Conservation (phyloP, 1,140 invertebrate genomes). For the Chlorops oryzae region DNA sequence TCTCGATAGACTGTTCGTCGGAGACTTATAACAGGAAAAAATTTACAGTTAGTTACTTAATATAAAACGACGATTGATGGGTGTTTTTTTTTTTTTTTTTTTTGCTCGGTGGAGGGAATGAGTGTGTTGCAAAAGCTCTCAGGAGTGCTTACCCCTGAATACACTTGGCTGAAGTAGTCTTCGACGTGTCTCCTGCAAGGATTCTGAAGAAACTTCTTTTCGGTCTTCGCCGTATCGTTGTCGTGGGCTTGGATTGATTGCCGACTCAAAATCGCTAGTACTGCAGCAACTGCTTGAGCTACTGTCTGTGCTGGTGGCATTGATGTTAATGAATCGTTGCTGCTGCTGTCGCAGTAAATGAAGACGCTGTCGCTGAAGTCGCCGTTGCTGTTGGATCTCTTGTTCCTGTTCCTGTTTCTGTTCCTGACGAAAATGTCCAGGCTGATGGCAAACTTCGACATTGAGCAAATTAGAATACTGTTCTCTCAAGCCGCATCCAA, state of each 20-base stretch:
- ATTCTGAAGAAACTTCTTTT: neutral
- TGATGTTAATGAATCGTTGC: constrained; percentile 20
- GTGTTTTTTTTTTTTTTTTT: too few species aligned
- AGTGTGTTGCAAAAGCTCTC: neutral
- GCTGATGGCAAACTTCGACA: neutral
- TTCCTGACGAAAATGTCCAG: neutral
- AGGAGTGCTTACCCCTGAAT: neutral
- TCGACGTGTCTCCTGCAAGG: neutral
- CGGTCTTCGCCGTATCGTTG: neutral
- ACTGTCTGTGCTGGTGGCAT: constrained; percentile 22
- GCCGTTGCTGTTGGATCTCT: constrained; percentile 13
- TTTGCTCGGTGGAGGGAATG: neutral
- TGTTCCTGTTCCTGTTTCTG: neutral
- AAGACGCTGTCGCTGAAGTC: constrained; percentile 15
- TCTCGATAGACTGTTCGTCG: neutral
- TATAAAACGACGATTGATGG: too few species aligned
- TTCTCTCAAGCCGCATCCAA: neutral
- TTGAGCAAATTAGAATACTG: constrained; percentile 1
- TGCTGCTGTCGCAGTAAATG: constrained; percentile 26
- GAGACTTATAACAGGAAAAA: too few species aligned
- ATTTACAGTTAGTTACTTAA: too few species aligned
- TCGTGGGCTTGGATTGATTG: too few species aligned
- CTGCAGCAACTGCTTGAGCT: neutral
- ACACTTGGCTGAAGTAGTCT: neutral
- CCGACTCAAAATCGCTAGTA: neutral